Conservation (phyloP, 2,888 invertebrate genomes). For the Pristionchus maxplancki region DNA sequence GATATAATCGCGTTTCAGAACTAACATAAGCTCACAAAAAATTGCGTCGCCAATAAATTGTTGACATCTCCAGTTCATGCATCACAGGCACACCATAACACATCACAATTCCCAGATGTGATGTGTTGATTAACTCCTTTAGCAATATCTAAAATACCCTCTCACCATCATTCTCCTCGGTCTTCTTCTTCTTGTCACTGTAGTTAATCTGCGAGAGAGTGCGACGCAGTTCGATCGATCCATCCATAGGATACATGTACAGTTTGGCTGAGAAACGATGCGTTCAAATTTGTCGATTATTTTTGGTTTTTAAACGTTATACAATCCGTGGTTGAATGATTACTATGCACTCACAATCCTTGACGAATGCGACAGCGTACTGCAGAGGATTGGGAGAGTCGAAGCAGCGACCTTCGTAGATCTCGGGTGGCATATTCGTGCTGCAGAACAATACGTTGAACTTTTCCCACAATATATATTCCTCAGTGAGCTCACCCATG, state of each 20-base stretch:
- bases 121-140: too few relatives aligned
- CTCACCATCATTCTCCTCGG: constrained; percentile 41
- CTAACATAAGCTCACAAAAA: too few relatives aligned
- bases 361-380: constrained; percentile 47
- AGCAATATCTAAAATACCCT: too few relatives aligned
- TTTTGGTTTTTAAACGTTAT: too few relatives aligned
- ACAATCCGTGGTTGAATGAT: too few relatives aligned
- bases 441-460: not conserved
- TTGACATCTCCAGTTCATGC: too few relatives aligned
- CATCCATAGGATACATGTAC: constrained; percentile 51
- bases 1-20: too few relatives aligned
- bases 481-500: not conserved
- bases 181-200: constrained; percentile 35
- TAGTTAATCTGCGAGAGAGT: constrained; percentile 45
- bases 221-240: constrained; percentile 45
- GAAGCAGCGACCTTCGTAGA: constrained; percentile 51
- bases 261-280: not conserved
- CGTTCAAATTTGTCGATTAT: not conserved
- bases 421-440: constrained; percentile 43
- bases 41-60: too few relatives aligned
- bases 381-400: constrained; percentile 48
- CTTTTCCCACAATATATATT: not conserved
- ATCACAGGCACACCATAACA: too few relatives aligned
- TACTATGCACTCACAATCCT: constrained; percentile 50
- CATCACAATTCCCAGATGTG: too few relatives aligned